Evolutionary conservation across 2,888 invertebrate genomes (phyloP).

Genomic region (Melinaea menophilus): DNA sequence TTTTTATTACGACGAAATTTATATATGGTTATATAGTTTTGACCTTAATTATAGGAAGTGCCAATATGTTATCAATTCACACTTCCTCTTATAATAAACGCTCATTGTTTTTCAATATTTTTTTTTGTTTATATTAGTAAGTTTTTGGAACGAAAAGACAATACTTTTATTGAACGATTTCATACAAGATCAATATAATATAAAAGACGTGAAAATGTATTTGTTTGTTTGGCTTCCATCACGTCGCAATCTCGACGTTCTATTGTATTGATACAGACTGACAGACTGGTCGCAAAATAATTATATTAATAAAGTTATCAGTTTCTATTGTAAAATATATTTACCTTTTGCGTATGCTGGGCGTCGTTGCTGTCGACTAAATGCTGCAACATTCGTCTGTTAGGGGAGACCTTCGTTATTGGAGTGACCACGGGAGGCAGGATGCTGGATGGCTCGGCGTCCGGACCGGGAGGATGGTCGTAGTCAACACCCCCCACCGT

Average conservation of each 20-base stretch:
- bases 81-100: background rate
- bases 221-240: no score
- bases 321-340: constrained; percentile 9
- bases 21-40: background rate
- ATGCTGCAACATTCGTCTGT: constrained; percentile 63
- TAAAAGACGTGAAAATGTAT: no score
- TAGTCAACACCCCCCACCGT: constrained; percentile 94
- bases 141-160: no score
- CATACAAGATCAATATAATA: no score
- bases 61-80: background rate
- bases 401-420: constrained; percentile 68
- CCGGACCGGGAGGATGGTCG: constrained; percentile 86
- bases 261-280: no score
- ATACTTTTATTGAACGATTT: no score
- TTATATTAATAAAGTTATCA: background rate
- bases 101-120: background rate
- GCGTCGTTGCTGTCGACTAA: constrained; percentile 61
- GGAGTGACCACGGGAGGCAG: constrained; percentile 70
- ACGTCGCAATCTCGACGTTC: no score
- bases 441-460: constrained; percentile 80
- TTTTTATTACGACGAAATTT: no score
- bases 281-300: background rate
- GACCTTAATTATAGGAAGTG: background rate
- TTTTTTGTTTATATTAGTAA: no score
- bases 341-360: constrained; percentile 80